Evolutionary conservation across 2,797 vertebrate species (phyloP).

Genomic region (Orestias chungarensis): DNA sequence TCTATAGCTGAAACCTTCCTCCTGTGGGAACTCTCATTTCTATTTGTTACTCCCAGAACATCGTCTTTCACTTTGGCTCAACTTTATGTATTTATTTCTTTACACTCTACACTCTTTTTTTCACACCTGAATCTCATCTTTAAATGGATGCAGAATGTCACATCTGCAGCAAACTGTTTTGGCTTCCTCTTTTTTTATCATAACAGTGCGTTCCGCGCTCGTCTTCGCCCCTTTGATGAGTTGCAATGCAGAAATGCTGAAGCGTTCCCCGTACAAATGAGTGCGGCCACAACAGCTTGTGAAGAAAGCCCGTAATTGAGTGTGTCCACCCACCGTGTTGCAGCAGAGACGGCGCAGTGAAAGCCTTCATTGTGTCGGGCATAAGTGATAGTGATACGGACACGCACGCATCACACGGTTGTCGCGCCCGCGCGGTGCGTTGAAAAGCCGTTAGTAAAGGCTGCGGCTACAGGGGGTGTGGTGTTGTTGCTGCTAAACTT

Average conservation of each 20-base stretch:
- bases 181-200: conserved; percentile 1
- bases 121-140: background rate
- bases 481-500: conserved; percentile 13
- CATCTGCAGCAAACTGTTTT: conserved; percentile 3
- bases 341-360: conserved; percentile 61
- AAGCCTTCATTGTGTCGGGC: conserved; percentile 66
- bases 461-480: background rate
- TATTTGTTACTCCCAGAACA: conserved; percentile 32
- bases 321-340: conserved; percentile 78
- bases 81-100: too few species aligned
- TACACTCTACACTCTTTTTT: too few species aligned
- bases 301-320: conserved; percentile 81
- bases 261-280: conserved; percentile 21
- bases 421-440: conserved; percentile 12
- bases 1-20: conserved; percentile 6
- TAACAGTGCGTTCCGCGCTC: background rate
- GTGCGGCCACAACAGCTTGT: conserved; percentile 49
- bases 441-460: conserved; percentile 16
- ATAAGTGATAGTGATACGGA: conserved; percentile 60
- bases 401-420: conserved; percentile 47
- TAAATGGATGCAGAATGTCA: background rate
- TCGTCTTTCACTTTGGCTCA: background rate
- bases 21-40: conserved; percentile 39
- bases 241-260: background rate
- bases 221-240: background rate